A percentile compares a stretch with the other conserved stretches of the same genome.
These are phyloP conservation scores for Oryzias woworae DNA, from an alignment of 2,113 vertebrate species.

Conservation along the genomic window DNA sequence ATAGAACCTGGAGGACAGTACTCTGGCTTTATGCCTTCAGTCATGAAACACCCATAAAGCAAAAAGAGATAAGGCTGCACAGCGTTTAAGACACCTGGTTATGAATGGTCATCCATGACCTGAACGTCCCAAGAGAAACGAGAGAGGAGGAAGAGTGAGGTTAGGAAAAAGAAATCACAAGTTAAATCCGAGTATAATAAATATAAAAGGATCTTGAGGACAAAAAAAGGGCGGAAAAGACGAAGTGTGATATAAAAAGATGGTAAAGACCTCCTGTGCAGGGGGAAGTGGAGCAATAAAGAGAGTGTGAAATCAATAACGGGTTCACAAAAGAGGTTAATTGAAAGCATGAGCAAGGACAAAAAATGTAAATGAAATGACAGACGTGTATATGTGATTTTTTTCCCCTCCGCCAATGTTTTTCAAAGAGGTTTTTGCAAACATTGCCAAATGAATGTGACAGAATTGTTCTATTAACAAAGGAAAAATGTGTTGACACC, in stretches of 20 bases:
- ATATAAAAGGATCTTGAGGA: constrained; percentile 48
- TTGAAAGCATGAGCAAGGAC: constrained; percentile 41
- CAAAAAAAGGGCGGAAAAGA: constrained; percentile 45
- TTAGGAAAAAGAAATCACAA: not conserved
- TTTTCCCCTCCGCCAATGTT: not conserved
- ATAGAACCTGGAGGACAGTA: constrained; percentile 32
- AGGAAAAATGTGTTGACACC: no score
- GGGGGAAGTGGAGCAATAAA: constrained; percentile 46
- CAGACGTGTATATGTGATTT: constrained; percentile 19
- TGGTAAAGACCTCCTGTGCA: constrained; percentile 31
- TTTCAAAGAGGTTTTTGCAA: not conserved
- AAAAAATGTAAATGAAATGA: constrained; percentile 42
- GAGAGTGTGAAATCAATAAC: constrained; percentile 35
- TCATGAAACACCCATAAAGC: constrained; percentile 65
- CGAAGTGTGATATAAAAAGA: constrained; percentile 37
- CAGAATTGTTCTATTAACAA: no score
- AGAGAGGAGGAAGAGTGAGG: not conserved
- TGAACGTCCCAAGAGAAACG: constrained; percentile 42
- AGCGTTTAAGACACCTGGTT: constrained; percentile 76
- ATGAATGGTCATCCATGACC: constrained; percentile 71
- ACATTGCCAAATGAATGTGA: not conserved
- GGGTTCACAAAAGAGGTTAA: constrained; percentile 50
- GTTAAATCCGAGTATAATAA: constrained; percentile 32
- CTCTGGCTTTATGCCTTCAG: constrained; percentile 47
- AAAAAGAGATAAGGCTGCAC: constrained; percentile 70